phyloP scores from a whole-genome alignment of 1,140 invertebrate genomes.

The Drosophila orosa region DNA sequence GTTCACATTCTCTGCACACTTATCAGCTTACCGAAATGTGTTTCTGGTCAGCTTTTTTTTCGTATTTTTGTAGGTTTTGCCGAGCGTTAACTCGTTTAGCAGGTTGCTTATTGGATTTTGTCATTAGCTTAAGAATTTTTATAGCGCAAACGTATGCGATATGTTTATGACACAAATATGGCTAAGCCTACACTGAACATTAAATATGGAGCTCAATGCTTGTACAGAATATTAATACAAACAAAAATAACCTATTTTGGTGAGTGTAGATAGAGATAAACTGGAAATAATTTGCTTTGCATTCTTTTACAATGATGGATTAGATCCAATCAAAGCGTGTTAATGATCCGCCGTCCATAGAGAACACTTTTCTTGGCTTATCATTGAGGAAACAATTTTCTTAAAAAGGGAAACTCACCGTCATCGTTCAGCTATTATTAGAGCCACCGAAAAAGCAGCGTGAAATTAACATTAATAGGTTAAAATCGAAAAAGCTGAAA shows the following conservation, averaged over 20 bases:
- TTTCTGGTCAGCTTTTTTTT: slow-evolving; percentile 24
- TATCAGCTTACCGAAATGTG: slow-evolving; percentile 16
- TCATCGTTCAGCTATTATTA: slow-evolving; percentile 32
- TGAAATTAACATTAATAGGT: slow-evolving; percentile 37
- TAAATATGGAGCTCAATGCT: background rate
- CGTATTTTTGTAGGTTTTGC: slow-evolving; percentile 1
- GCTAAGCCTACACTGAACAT: slow-evolving; percentile 27
- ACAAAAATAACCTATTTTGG: background rate
- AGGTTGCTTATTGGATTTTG: slow-evolving; percentile 67
- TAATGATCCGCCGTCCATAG: background rate
- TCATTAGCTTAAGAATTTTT: slow-evolving; percentile 71
- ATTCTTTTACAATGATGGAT: background rate
- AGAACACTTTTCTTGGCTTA: slow-evolving; percentile 6
- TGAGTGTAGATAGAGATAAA: background rate
- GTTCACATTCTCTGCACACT: slow-evolving; percentile 23
- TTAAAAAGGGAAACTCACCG: slow-evolving; percentile 15
- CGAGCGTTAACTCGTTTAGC: slow-evolving; percentile 59
- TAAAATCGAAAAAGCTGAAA: slow-evolving; percentile 5
- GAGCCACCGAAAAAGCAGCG: slow-evolving; percentile 20
- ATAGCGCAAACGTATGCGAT: slow-evolving; percentile 56
- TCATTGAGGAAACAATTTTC: background rate
- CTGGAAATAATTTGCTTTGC: background rate
- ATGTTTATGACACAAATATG: slow-evolving; percentile 60
- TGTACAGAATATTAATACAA: background rate
- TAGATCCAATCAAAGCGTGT: background rate